Base-by-base conservation (phyloP, 2,888 invertebrate species). In the Ctena decussata region DNA sequence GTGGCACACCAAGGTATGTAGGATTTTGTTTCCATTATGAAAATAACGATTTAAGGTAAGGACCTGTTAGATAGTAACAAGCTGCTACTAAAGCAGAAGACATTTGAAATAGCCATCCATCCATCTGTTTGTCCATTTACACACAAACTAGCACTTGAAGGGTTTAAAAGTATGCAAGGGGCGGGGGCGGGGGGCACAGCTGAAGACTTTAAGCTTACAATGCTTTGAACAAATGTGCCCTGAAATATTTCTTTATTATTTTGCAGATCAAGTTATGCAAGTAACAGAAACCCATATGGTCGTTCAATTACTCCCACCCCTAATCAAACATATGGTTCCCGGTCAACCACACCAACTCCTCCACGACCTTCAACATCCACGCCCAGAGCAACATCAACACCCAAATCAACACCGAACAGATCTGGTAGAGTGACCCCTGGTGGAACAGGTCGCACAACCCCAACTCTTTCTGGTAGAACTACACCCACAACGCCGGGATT, bases 301-400 rank as follows among this genome's bases (percentile, higher is more conserved):
- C 87, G 89, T 37, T 88, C 88, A 35, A 90, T 89, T 35, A 90
- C 91, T 12, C 91, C 91, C 0, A 82, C 83, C 57, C 90, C 90
- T 0, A 85, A 82, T 57, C 85, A 89, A 57, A 86, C 90, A 41
- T 90, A 84, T 76, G 87, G 87, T n/a, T 74, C 84, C 37, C 89
- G 94, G 41, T 89, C 93, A 65, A 93, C 89, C n/a, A 94, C 94
- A 21, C 87, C 90, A 49, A 85, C 89, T 65, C 92, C 93, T 11
- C 90, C 93, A 30, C 86, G 92, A 46, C 88, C 91, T 12, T 92
- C 92, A 39, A 83, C 90, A 15, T 88, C 90, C 27, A 85, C 86
- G 30, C 77, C 89, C n/a, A 21, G 87, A 73, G 53, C 87, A 41
- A 60, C 89, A 21, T 82, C 85, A 8, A 90, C 91, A 15, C 93